Conservation (phyloP, 2,888 invertebrate species). For the Chrysolina oricalcia region DNA sequence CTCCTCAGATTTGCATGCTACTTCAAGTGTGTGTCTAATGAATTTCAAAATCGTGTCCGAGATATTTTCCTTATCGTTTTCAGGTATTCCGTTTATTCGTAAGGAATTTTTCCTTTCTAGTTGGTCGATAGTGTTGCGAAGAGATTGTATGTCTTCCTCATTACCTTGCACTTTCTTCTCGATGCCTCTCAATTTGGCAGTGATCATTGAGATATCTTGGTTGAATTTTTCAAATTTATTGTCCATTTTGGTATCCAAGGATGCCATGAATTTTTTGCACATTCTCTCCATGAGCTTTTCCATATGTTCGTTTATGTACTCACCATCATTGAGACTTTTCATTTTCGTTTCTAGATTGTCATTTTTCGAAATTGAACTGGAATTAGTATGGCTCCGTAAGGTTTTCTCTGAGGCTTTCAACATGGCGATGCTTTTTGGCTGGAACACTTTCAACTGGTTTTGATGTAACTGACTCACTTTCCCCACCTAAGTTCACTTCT, state of each 20-base stretch:
- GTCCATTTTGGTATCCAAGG: too few relatives aligned
- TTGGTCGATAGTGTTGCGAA: conserved; percentile 13
- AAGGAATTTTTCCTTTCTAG: conserved; percentile 19
- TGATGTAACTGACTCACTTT: too few relatives aligned
- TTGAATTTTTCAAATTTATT: too few relatives aligned
- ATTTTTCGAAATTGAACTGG: too few relatives aligned
- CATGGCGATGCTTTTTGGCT: neutral
- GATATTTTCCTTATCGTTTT: neutral
- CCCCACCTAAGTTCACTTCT: too few relatives aligned
- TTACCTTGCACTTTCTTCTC: neutral
- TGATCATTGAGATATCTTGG: conserved; percentile 5
- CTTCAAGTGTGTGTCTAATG: conserved; percentile 4
- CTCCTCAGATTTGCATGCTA: conserved; percentile 8
- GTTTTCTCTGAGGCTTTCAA: conserved; percentile 18
- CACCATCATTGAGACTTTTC: too few relatives aligned
- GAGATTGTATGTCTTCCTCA: conserved; percentile 4
- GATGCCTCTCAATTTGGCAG: conserved; percentile 10
- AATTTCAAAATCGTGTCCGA: neutral
- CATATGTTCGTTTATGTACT: too few relatives aligned
- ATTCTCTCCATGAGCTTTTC: too few relatives aligned
- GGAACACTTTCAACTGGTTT: too few relatives aligned
- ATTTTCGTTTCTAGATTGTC: too few relatives aligned
- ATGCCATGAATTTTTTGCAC: too few relatives aligned
- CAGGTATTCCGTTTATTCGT: conserved; percentile 10
- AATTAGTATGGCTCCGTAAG: conserved; percentile 14